These are phyloP conservation scores for Liodrosophila aerea DNA, from an alignment of 2,888 invertebrate genomes.

Conservation along the genomic window DNA sequence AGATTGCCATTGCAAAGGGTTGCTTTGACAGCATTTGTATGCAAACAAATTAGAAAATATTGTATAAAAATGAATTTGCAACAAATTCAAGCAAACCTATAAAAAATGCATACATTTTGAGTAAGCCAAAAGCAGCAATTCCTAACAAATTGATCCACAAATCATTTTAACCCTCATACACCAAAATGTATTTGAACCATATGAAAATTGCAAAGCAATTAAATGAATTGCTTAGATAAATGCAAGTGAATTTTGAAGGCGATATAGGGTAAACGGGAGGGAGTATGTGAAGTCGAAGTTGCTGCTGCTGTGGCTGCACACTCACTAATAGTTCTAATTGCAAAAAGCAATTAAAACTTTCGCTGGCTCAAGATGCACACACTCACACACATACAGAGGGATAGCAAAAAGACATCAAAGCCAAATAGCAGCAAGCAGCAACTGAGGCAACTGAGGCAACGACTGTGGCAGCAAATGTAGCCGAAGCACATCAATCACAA, in stretches of 20 bases:
- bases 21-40: neutral
- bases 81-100: slow-evolving; percentile 7
- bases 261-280: neutral
- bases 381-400: slow-evolving; percentile 14
- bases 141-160: slow-evolving; percentile 53
- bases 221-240: slow-evolving; percentile 68
- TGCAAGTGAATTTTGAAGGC: slow-evolving; percentile 3
- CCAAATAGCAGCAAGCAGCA: slow-evolving; percentile 55
- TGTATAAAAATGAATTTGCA: slow-evolving; percentile 2
- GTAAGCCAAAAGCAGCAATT: slow-evolving; percentile 38
- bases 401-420: slow-evolving; percentile 65
- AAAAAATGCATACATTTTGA: neutral
- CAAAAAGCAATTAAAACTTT: slow-evolving; percentile 77
- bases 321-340: slow-evolving; percentile 77
- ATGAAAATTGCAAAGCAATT: slow-evolving; percentile 74
- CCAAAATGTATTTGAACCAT: slow-evolving; percentile 20
- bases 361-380: slow-evolving; percentile 69
- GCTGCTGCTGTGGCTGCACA: slow-evolving; percentile 67
- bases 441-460: neutral
- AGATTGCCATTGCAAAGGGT: too few relatives aligned
- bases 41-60: slow-evolving; percentile 8
- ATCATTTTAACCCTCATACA: slow-evolving; percentile 39
- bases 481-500: slow-evolving; percentile 74
- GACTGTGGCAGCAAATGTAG: slow-evolving; percentile 43
- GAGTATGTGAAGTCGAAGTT: neutral